Evolutionary conservation across 2,113 vertebrate species (phyloP).

Genomic region (Labeo rohita): DNA sequence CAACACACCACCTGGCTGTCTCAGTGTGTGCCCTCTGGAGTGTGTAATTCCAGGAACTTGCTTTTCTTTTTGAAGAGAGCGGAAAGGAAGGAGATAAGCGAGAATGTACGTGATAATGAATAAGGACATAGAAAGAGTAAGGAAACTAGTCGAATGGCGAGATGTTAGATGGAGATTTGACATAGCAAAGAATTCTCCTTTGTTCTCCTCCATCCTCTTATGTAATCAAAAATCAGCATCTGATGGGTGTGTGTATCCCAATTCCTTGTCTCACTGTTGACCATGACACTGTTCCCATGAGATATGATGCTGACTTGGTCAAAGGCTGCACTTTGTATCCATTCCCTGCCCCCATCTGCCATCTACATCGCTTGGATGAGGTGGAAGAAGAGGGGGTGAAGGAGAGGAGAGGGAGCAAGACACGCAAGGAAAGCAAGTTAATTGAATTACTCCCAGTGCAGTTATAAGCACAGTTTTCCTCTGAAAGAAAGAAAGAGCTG

Average conservation of each 20-base stretch:
- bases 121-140: slow-evolving; percentile 31
- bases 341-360: slow-evolving; percentile 25
- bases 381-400: slow-evolving; percentile 49
- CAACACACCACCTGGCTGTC: slow-evolving; percentile 58
- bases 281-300: slow-evolving; percentile 33
- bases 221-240: slow-evolving; percentile 14
- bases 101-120: slow-evolving; percentile 1
- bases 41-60: slow-evolving; percentile 27
- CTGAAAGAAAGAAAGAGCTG: neutral
- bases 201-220: slow-evolving; percentile 37
- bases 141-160: neutral
- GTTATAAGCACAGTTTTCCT: slow-evolving; percentile 42
- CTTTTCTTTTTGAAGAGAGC: slow-evolving; percentile 40
- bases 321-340: slow-evolving; percentile 16
- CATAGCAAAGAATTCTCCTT: neutral
- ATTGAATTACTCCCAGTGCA: slow-evolving; percentile 73
- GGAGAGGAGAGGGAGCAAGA: slow-evolving; percentile 47
- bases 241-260: neutral
- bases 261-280: neutral
- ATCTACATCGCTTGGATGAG: slow-evolving; percentile 23
- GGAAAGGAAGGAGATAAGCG: slow-evolving; percentile 36
- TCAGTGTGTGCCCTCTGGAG: slow-evolving; percentile 48
- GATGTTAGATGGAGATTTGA: slow-evolving; percentile 15
- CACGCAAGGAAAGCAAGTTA: slow-evolving; percentile 64
- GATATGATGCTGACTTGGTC: slow-evolving; percentile 50